Evolutionary conservation across 2,888 invertebrate genomes (phyloP).

Genomic region (Apotomis capreana): DNA sequence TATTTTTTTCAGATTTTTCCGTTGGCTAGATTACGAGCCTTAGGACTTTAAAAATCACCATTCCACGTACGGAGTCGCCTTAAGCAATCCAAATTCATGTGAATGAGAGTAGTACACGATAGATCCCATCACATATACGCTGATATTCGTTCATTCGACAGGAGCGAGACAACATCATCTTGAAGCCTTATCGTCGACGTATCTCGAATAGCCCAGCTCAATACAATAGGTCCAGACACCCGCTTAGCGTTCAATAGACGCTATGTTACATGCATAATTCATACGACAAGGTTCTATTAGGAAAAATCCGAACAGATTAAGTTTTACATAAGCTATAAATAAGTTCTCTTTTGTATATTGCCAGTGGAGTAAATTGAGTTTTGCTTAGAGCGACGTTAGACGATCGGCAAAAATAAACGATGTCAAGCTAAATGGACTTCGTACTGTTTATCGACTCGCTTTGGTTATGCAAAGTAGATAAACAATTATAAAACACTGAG

Average conservation of each 20-base stretch:
- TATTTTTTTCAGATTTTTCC: no score
- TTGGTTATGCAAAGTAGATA: not conserved
- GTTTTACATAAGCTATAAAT: slow-evolving; percentile 49
- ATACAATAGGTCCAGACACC: slow-evolving; percentile 38
- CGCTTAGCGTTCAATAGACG: slow-evolving; percentile 47
- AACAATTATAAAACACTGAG: not conserved
- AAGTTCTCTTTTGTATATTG: slow-evolving; percentile 30
- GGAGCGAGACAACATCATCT: slow-evolving; percentile 8
- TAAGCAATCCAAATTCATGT: no score
- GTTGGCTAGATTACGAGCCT: no score
- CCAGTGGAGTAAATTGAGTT: slow-evolving; percentile 3
- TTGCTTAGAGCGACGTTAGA: not conserved
- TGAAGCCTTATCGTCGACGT: slow-evolving; percentile 7
- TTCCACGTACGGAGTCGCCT: no score
- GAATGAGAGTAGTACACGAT: no score
- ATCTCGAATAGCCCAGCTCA: slow-evolving; percentile 15
- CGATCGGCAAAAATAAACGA: not conserved
- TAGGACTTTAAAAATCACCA: no score
- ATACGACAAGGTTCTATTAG: slow-evolving; percentile 45
- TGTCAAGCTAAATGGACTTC: not conserved
- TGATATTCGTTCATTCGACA: not conserved
- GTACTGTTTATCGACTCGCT: not conserved
- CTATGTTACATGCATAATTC: slow-evolving; percentile 51
- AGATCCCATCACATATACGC: no score
- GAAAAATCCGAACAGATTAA: slow-evolving; percentile 48